phyloP scores from a whole-genome alignment of 1,140 invertebrate genomes.

The Bactericera cockerelli region DNA sequence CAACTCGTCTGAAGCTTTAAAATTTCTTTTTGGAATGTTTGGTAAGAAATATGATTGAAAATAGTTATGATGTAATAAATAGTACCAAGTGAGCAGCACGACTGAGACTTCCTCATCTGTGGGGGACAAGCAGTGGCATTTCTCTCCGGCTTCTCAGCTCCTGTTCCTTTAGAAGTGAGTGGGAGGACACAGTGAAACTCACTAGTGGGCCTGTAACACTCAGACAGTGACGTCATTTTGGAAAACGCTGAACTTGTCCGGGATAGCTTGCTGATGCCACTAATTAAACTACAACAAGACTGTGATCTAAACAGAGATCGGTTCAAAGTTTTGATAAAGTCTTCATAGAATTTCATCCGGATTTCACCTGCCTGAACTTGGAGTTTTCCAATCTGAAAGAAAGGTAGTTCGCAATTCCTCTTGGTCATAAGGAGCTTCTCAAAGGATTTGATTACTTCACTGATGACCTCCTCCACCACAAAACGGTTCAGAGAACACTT shows the following conservation, averaged over 20 bases:
- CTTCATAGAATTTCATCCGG: constrained; percentile 6
- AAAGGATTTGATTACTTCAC: constrained; percentile 3
- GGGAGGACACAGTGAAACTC: background rate
- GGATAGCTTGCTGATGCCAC: background rate
- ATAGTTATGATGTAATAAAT: too few relatives aligned
- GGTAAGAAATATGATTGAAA: too few relatives aligned
- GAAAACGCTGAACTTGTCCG: background rate
- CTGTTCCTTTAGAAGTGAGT: background rate
- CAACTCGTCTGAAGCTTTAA: too few relatives aligned
- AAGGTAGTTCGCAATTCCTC: background rate
- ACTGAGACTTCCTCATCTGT: too few relatives aligned
- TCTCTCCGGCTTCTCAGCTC: too few relatives aligned
- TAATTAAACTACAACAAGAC: background rate
- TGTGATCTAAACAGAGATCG: background rate
- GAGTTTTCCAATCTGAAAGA: background rate
- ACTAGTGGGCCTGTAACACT: background rate
- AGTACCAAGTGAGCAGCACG: too few relatives aligned
- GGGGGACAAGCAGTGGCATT: too few relatives aligned
- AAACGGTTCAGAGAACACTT: background rate
- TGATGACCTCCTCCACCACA: background rate
- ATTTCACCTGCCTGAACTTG: background rate
- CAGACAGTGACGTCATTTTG: background rate
- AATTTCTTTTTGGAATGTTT: too few relatives aligned
- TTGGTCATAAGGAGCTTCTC: constrained; percentile 1
- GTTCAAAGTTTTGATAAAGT: background rate